Evolutionary conservation across 2,888 invertebrate genomes (phyloP).

Genomic region (Drosophila flavopinicola): DNA sequence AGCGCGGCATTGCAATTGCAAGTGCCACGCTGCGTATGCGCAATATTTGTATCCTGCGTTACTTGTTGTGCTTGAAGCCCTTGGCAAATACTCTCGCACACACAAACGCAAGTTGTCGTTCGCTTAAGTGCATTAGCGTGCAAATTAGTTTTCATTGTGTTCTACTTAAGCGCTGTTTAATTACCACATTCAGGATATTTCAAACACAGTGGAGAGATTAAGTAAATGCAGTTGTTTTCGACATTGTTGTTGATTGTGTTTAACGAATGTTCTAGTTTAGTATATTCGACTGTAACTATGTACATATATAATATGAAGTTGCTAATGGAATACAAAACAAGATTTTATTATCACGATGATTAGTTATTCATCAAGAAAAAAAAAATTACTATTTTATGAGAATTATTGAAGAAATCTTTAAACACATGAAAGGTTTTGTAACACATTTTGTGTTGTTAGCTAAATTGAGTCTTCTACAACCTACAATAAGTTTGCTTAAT

Average conservation of each 20-base stretch:
- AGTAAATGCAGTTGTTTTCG: background rate
- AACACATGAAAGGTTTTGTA: too few relatives aligned
- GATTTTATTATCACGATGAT: background rate
- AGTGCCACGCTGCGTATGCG: slow-evolving; percentile 64
- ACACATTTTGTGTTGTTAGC: too few relatives aligned
- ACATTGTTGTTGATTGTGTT: too few relatives aligned
- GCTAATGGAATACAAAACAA: background rate
- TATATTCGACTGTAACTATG: too few relatives aligned
- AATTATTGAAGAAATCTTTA: too few relatives aligned
- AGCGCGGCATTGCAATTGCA: slow-evolving; percentile 27
- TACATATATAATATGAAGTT: background rate
- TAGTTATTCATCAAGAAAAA: too few relatives aligned
- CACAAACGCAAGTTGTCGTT: slow-evolving; percentile 1
- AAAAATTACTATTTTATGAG: too few relatives aligned
- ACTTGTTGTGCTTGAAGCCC: slow-evolving; percentile 25
- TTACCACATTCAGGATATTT: slow-evolving; percentile 28
- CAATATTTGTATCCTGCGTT: slow-evolving; percentile 49
- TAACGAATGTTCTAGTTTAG: too few relatives aligned
- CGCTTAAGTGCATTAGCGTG: slow-evolving; percentile 31
- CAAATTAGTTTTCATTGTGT: slow-evolving; percentile 50
- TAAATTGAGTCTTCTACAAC: too few relatives aligned
- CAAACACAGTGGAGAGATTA: background rate
- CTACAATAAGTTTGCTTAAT: too few relatives aligned
- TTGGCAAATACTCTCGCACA: slow-evolving; percentile 23
- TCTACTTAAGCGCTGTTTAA: slow-evolving; percentile 58